Evolutionary conservation across 2,113 vertebrate genomes (phyloP), one percentile per base, ranked within the genome.

Genomic region (Tinamus guttatus): DNA sequence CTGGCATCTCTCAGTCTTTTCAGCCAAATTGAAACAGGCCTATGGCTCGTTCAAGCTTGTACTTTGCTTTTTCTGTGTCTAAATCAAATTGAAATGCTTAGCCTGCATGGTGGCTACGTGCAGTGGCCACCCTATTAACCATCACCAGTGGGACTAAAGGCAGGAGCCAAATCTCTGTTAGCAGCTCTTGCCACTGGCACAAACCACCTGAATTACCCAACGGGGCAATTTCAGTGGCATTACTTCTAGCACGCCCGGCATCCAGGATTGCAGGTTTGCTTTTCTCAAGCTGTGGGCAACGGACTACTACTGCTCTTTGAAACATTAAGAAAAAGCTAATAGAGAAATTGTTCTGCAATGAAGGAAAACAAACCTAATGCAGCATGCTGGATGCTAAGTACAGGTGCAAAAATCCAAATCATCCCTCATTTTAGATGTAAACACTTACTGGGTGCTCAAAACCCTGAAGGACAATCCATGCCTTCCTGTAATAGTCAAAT

Each of bases 101-200:
- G 40, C 63, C 60, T 63, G 82, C 45, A 1, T 10, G 76, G 59
- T 56, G 41, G 59, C n/a, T 86, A 58, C 69, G 38, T 84, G 76
- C 69, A 54, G 64, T 60, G 69, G 56, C 62, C 62, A 52, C 38
- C n/a, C 11, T 92, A 64, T 82, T 59, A 70, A 85, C 60, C 68
- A 38, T 38, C 60, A 41, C 14, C 20, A 84, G 36, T 58, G 84
- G 83, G 77, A 84, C 90, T 84, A 89, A 86, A 83, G 15, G 45
- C 54, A 86, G 86, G 83, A 83, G 68, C 25, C 73, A 86, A 65
- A 81, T 65, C 84, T 95, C 51, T 78, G 54, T 54, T 74, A 78
- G 83, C 38, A 78, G 59, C 74, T 62, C 91, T 32, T 91, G 59
- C 87, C 89, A 95, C 86, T 63, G 73, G 54, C 54, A 70, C 62